phyloP scores from a whole-genome alignment of 2,888 invertebrate species.

The Hypselothyrea guttata region DNA sequence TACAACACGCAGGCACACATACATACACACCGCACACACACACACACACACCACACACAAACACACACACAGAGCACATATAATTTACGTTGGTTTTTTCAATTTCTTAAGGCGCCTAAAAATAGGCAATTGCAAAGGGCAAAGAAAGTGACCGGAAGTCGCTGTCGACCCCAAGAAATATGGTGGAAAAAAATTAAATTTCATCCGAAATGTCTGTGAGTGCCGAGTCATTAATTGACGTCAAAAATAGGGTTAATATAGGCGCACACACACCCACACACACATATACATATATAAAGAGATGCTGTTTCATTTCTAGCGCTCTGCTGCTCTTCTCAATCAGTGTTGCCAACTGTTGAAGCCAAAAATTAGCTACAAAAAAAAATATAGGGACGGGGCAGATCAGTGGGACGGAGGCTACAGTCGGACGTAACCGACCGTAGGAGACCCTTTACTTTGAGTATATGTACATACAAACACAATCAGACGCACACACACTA shows the following conservation, averaged over 20 bases:
- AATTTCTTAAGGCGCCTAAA: conserved; percentile 58
- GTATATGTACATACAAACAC: too few relatives aligned
- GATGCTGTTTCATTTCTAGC: conserved; percentile 27
- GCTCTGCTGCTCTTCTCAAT: background rate
- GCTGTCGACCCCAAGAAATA: conserved; percentile 55
- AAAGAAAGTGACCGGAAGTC: conserved; percentile 65
- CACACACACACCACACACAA: conserved; percentile 5
- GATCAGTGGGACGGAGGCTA: too few relatives aligned
- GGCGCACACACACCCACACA: conserved; percentile 18
- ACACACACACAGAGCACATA: conserved; percentile 13
- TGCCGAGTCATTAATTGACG: conserved; percentile 69
- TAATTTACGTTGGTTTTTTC: conserved; percentile 36
- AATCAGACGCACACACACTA: too few relatives aligned
- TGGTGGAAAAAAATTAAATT: conserved; percentile 45
- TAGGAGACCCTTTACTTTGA: too few relatives aligned
- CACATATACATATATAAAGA: conserved; percentile 13
- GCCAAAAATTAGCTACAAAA: too few relatives aligned
- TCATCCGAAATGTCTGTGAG: conserved; percentile 28
- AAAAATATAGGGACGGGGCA: too few relatives aligned
- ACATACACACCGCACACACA: conserved; percentile 13
- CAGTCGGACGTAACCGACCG: too few relatives aligned
- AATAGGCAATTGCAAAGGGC: conserved; percentile 60
- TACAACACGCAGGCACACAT: conserved; percentile 18
- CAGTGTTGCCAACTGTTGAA: too few relatives aligned
- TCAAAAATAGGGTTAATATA: conserved; percentile 76